Base-by-base conservation (phyloP, 92 coral and sea anemone genomes). In the Virgularia gustaviana region DNA sequence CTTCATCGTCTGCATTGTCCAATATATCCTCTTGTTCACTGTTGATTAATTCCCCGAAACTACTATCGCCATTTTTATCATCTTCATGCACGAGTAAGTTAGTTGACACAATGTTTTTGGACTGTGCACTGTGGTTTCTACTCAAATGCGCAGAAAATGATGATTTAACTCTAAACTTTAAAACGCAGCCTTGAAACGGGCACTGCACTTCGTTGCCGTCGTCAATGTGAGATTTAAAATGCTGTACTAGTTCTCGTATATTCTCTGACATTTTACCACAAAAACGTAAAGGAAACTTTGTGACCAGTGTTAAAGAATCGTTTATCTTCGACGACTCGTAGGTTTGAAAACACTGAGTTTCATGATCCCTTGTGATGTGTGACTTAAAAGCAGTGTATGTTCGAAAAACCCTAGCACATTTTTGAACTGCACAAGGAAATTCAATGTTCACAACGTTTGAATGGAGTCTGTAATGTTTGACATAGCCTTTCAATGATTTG, bases 351-450 rank as follows among this genome's bases (percentile, higher is more conserved):
- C n/a, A n/a, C n/a, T n/a, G 51, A 43, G 7, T 62, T 36, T 62
- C 41, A 36, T 62, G 70, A 62, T 62, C 49, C 22, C 70, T 33
- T 12, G 70, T 35, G 20, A 62, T 39, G 41, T 62, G 70, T 39
- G 70, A 36, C 41, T 62, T 62, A 39, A 62, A 62, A 10, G 49
- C 70, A 62, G 13, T 62, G 10, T 34, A 35, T 31, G 70, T 62
- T 62, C 10, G 37, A 62, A 62, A 62, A 37, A n/a, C 20, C 41
- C 70, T n/a, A 29, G 23, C 38, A 62, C 70, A 62, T 36, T 62
- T 36, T 49, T 39, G 38, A 62, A 62, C 70, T 9, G 70, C 52
- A 18, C 70, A 62, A 36, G 70, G 70, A 39, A 62, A 62, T 18
- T 62, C 38, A 4, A 36, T 18, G 41, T 62, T 62, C 2, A 49